A percentile compares a stretch with the other conserved stretches of the same genome.
Conservation (phyloP, 2,888 invertebrate species). For the Luffia ferchaultella region DNA sequence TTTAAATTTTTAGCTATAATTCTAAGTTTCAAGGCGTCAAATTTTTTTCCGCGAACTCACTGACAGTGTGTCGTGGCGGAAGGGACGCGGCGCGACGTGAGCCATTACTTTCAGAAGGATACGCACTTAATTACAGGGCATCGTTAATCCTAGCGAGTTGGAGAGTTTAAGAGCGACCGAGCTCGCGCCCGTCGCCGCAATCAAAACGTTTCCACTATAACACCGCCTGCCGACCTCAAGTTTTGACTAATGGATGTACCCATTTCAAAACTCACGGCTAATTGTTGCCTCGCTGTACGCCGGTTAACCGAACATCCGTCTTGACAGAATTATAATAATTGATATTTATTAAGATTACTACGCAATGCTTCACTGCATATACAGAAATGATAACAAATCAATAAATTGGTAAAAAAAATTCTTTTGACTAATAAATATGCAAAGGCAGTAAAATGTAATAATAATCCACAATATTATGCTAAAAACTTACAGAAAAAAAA, state of each 20-base stretch:
- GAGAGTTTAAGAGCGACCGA: conserved; percentile 29
- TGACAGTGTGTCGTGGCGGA: not conserved
- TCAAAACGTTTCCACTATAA: conserved; percentile 36
- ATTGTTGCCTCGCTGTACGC: conserved; percentile 21
- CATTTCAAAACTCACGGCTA: conserved; percentile 36
- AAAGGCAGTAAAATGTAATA: too few species aligned
- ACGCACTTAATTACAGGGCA: conserved; percentile 32
- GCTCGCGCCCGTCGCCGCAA: conserved; percentile 32
- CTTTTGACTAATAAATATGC: too few species aligned
- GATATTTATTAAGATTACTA: too few species aligned
- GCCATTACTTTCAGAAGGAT: conserved; percentile 31
- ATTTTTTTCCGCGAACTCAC: too few species aligned
- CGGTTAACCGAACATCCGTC: not conserved
- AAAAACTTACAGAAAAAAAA: too few species aligned
- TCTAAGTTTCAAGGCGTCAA: too few species aligned
- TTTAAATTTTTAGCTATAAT: too few species aligned
- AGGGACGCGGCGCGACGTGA: conserved; percentile 6
- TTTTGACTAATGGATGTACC: conserved; percentile 42
- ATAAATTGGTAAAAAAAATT: too few species aligned
- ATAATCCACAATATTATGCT: too few species aligned
- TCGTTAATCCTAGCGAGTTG: conserved; percentile 29
- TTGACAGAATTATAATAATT: too few species aligned
- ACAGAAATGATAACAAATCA: too few species aligned
- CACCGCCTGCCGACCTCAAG: conserved; percentile 17
- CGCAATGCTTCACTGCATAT: too few species aligned